Percentiles rank a stretch among this genome's conserved stretches.
Conservation (phyloP, 2,797 vertebrate species). For the Chanos chanos region DNA sequence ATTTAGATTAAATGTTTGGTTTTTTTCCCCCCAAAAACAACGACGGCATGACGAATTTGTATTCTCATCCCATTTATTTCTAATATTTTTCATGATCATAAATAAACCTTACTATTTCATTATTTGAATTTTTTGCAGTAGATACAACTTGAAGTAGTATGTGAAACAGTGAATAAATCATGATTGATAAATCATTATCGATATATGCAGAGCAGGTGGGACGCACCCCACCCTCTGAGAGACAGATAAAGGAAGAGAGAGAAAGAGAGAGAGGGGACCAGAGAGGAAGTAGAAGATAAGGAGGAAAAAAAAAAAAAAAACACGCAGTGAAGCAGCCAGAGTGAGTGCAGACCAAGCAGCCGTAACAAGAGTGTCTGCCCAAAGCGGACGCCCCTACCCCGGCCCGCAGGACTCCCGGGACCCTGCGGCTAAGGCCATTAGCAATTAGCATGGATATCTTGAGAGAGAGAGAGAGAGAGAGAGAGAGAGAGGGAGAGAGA, state of each 20-base stretch:
- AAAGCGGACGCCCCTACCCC: constrained; percentile 38
- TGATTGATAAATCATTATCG: too few relatives aligned
- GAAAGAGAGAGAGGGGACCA: background rate
- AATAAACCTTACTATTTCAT: too few relatives aligned
- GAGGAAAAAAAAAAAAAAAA: background rate
- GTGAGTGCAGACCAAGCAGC: background rate
- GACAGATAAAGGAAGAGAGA: background rate
- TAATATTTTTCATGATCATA: too few relatives aligned
- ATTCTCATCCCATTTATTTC: too few relatives aligned
- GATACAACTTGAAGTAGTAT: too few relatives aligned
- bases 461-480: constrained; percentile 47
- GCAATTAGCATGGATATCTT: constrained; percentile 71
- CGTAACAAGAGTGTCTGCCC: constrained; percentile 18
- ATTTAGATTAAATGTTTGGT: too few relatives aligned
- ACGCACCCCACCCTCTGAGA: too few relatives aligned
- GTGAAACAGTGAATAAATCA: too few relatives aligned
- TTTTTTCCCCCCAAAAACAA: too few relatives aligned
- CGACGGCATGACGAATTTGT: too few relatives aligned
- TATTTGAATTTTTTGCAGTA: too few relatives aligned
- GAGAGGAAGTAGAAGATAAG: background rate
- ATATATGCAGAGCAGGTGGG: too few relatives aligned
- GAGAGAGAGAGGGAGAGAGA: constrained; percentile 45
- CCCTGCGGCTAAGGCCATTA: constrained; percentile 53
- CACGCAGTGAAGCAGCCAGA: background rate
- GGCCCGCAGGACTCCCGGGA: constrained; percentile 33